phyloP scores from a whole-genome alignment of 2,113 vertebrate genomes.

The Nanorana parkeri region DNA sequence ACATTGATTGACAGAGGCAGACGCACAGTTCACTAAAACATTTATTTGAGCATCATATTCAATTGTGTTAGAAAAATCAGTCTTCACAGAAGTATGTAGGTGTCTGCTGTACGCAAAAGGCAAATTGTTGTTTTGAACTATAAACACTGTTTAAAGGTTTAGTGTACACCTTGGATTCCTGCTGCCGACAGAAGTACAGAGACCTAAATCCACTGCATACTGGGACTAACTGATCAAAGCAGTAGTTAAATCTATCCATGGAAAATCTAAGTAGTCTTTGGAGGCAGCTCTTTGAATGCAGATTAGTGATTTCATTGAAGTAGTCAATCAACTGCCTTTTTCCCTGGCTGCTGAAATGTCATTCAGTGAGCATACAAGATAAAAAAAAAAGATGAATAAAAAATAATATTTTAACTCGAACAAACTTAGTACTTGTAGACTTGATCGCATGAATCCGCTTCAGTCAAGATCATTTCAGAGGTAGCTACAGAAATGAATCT shows the following conservation, averaged over 20 bases:
- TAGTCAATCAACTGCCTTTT: conserved; percentile 68
- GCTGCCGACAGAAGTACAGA: conserved; percentile 64
- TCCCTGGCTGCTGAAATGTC: conserved; percentile 71
- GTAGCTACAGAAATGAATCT: conserved; percentile 77
- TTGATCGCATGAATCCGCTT: conserved; percentile 76
- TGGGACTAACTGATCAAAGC: conserved; percentile 69
- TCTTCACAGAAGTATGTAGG: conserved; percentile 64
- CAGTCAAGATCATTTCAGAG: conserved; percentile 75
- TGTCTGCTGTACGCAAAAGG: conserved; percentile 65
- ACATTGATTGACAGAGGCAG: conserved; percentile 58
- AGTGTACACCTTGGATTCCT: conserved; percentile 66
- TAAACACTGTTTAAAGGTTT: conserved; percentile 65
- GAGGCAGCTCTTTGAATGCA: conserved; percentile 68
- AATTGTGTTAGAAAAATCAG: conserved; percentile 60
- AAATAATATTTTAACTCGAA: conserved; percentile 74
- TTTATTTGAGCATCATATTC: conserved; percentile 59
- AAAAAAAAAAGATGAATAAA: conserved; percentile 70
- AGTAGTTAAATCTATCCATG: conserved; percentile 63
- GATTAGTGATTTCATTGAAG: conserved; percentile 71
- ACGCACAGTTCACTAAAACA: conserved; percentile 59
- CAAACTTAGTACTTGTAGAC: conserved; percentile 76
- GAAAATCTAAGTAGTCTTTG: conserved; percentile 67
- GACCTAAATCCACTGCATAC: conserved; percentile 66
- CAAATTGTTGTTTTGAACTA: conserved; percentile 66
- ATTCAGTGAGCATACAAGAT: conserved; percentile 69